Conservation (phyloP, 2,888 invertebrate species). For the Entomobrya proxima region DNA sequence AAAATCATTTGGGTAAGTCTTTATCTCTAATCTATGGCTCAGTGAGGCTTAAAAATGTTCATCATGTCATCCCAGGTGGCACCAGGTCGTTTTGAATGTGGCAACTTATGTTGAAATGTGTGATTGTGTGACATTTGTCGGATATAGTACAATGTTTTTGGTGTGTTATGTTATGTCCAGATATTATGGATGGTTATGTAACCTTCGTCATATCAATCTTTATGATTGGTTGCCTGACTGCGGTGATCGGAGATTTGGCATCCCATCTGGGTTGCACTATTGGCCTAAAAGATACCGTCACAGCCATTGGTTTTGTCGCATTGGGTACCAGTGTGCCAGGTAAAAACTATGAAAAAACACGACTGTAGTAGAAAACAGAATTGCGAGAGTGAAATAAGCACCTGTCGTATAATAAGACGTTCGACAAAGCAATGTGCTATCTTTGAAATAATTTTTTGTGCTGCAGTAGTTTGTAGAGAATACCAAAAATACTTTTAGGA, state of each 20-base stretch:
- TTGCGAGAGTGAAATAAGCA: slow-evolving; percentile 5
- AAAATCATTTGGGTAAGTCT: slow-evolving; percentile 25
- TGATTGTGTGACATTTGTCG: not conserved
- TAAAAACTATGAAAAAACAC: slow-evolving; percentile 72
- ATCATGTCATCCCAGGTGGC: not conserved
- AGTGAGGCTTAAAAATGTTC: not conserved
- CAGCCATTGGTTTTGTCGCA: slow-evolving; percentile 82
- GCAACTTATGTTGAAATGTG: not conserved
- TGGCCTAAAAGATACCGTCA: slow-evolving; percentile 81
- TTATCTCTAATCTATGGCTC: not conserved
- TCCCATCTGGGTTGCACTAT: slow-evolving; percentile 82
- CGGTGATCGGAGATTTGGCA: slow-evolving; percentile 82
- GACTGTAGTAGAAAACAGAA: not conserved
- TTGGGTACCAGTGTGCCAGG: slow-evolving; percentile 82
- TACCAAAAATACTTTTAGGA: not conserved
- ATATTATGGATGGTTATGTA: slow-evolving; percentile 80
- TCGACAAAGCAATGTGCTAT: slow-evolving; percentile 6
- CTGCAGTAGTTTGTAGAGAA: slow-evolving; percentile 38
- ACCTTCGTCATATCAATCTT: slow-evolving; percentile 81
- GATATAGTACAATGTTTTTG: slow-evolving; percentile 23
- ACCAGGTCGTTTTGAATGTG: not conserved
- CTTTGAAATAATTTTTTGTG: slow-evolving; percentile 12
- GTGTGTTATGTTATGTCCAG: slow-evolving; percentile 74
- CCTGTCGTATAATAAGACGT: slow-evolving; percentile 3
- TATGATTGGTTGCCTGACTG: slow-evolving; percentile 81